Conservation (phyloP, 2,113 vertebrate genomes). For the Psettodes erumei region DNA sequence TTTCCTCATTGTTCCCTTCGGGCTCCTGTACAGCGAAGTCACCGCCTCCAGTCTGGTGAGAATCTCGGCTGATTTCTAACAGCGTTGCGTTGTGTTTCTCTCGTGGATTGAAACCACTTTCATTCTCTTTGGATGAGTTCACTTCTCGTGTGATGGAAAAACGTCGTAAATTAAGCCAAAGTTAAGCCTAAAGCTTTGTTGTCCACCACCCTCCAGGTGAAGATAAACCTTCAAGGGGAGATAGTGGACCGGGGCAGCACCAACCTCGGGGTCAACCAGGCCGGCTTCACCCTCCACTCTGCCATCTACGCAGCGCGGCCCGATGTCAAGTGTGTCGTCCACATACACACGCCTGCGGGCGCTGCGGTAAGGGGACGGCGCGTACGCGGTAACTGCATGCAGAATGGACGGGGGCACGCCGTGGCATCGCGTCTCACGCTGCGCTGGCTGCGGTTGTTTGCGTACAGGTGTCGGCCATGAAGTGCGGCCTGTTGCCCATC, state of each 20-base stretch:
- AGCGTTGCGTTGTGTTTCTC: background rate
- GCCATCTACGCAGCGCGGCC: constrained; percentile 92
- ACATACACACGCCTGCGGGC: constrained; percentile 93
- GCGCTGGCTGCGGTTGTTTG: background rate
- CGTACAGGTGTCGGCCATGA: constrained; percentile 96
- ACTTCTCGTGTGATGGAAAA: background rate
- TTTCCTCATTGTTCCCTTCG: constrained; percentile 96
- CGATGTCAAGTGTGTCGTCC: constrained; percentile 91
- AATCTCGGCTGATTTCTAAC: background rate
- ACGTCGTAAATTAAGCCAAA: background rate
- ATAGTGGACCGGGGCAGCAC: constrained; percentile 95
- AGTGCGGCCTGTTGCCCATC: constrained; percentile 94
- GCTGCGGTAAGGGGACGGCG: constrained; percentile 87
- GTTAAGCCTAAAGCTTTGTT: background rate
- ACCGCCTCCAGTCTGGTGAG: constrained; percentile 97
- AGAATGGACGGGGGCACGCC: background rate
- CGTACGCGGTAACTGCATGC: background rate
- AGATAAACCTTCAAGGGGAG: constrained; percentile 94
- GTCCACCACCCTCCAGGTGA: constrained; percentile 84
- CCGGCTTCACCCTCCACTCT: constrained; percentile 93
- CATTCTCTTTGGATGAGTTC: background rate
- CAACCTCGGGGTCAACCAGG: constrained; percentile 94
- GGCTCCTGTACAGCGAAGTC: constrained; percentile 97
- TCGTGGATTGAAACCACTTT: no score
- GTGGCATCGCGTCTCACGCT: background rate